Evolutionary conservation across 2,888 invertebrate genomes (phyloP).

Genomic region (Bursaphelenchus okinawaensis): DNA sequence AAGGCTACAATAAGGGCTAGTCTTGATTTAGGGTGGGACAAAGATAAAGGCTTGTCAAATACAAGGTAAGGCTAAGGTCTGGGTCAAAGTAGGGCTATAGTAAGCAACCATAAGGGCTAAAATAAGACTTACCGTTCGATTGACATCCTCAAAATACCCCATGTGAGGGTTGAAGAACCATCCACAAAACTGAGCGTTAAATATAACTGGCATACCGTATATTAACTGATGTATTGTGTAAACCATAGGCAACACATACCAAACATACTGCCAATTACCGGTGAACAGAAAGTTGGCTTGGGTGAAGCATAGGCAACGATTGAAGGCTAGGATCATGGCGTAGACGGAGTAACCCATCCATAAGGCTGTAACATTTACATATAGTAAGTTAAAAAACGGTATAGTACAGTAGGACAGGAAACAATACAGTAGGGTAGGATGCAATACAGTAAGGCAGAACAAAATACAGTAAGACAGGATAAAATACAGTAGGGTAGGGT

Average conservation of each 20-base stretch:
- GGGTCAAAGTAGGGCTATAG: too few relatives aligned
- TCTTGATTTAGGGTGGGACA: too few relatives aligned
- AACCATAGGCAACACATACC: neutral
- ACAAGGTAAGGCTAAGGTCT: too few relatives aligned
- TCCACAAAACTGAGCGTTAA: slow-evolving; percentile 1
- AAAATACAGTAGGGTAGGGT: too few relatives aligned
- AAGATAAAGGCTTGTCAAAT: too few relatives aligned
- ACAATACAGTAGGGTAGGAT: neutral
- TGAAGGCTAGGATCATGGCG: neutral
- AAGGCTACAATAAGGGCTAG: too few relatives aligned
- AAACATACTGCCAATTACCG: neutral
- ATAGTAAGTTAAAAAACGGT: too few relatives aligned
- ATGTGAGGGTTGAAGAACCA: slow-evolving; percentile 10
- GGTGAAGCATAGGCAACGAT: slow-evolving; percentile 6
- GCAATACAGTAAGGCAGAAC: neutral
- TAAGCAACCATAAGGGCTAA: too few relatives aligned
- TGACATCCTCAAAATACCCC: slow-evolving; percentile 3
- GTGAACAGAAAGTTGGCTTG: neutral
- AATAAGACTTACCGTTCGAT: neutral
- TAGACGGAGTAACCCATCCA: slow-evolving; percentile 5
- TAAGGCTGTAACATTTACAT: too few relatives aligned
- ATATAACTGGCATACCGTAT: neutral
- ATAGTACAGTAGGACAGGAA: neutral
- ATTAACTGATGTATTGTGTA: neutral
- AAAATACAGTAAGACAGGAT: too few relatives aligned